Evolutionary conservation across 2,797 vertebrate genomes (phyloP), one percentile per base, ranked within the genome.

Genomic region (Ptychobarbus kaznakovi): DNA sequence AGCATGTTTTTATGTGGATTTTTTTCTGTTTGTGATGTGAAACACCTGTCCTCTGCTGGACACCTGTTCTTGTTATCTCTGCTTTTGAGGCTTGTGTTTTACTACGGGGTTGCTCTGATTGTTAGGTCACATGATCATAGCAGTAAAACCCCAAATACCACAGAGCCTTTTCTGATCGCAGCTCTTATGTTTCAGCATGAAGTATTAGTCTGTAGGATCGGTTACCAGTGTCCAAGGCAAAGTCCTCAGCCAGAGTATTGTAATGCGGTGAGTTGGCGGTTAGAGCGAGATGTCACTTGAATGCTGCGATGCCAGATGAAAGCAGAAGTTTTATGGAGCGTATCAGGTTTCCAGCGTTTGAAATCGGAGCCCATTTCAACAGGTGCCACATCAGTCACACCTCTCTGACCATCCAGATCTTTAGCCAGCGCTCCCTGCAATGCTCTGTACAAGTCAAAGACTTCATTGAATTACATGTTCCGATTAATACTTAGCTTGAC

Each of bases 341-440:
- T 94, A 90, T 95, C 90, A 18, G 76, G 86, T 96, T 95, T 93
- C 94, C 73, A 56, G 58, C 51, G 73, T 92, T 90, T 92, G 94
- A 95, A 95, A 95, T 93, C 56, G 0, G 90, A 94, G 92, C 93
- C 92, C 92, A 91, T 91, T 92, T 91, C 86, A 94, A 93, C 95
- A 96, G 95, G 95, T 96, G 95, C 93, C 92, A 89, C 93, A 95
- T 96, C 94, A 93, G 94, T 95, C 95, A 95, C 93, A 92, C 91
- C 7, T 82, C 66, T 51, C n/a, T 22, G 51, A 68, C 74, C 28
- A 3, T 82, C 79, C 44, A 35, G 46, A 49, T 46, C 76, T 46
- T 78, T 77, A 75, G 61, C 40, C 81, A 82, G 28, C 22, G n/a
- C 56, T 44, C 61, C 25, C 7, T 63, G 70, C 51, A 5, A 32